Evolutionary conservation across 64 coral and sea anemone genomes (phyloP), one percentile per base, ranked within the genome.

Genomic region (Montipora cactus): DNA sequence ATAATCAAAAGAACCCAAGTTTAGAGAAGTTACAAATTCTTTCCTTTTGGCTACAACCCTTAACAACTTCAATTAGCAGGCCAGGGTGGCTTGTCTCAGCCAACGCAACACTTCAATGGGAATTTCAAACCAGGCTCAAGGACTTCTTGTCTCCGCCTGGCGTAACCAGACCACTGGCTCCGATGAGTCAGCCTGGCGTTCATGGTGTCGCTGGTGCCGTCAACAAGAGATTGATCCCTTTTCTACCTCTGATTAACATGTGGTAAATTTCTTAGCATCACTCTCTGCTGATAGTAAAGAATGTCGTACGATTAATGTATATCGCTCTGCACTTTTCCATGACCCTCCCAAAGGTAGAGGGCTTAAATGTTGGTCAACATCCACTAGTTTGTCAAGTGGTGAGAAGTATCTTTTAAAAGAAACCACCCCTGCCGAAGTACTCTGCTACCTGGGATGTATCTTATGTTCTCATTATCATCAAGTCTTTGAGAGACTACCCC

Each of bases 121-220:
- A 81, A 5, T 90, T 67, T 90, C 89, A 61, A 23, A 28, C 19
- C 12, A 49, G 47, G 78, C 80, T 92, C 19, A 84, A 53, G 7
- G 83, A 12, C 70, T 84, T 10, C 67, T 70, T 11, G 18, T 92
- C 7, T 68, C 79, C 14, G 79, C 79, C n/a, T 92, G 67, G 90
- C 79, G 59, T 20, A 74, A 73, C 22, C 55, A 71, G 21, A 22
- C 84, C 76, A 53, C 25, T n/a, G 51, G 28, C n/a, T 66, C 66
- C 8, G 91, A 87, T 87, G 68, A 75, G n/a, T 90, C 87, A 58
- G 72, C 58, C 64, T 95, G 80, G 80, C 53, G 53, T 57, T 49
- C 55, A 11, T 95, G 88, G 88, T 61, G 47, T 78, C 48, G 89
- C 94, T 80, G 81, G 81, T 91, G 88, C 83, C 5, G 44, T 78